Base-by-base conservation (phyloP, 2,113 vertebrate species). In the Boulengeromyrus knoepffleri region DNA sequence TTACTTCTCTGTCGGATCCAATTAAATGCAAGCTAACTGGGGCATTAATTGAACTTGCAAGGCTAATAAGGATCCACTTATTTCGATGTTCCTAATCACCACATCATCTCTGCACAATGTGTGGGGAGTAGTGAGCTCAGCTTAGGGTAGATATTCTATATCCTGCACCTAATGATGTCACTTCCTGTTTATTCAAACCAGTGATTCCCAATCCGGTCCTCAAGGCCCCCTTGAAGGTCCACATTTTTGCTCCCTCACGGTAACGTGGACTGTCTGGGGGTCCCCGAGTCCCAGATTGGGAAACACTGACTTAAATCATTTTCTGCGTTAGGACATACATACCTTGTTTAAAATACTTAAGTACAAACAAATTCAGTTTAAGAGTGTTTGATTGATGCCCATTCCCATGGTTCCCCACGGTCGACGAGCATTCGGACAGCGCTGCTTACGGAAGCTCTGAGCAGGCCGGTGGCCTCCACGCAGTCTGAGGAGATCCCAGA, bases 401-500 rank as follows among this genome's bases (percentile, higher is more conserved):
- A 13, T 42, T 80, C 9, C 74, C 70, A 39, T 77, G 70, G 13
- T 39, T 39, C 70, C 70, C 31, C 31, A 3, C 13, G 9, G 31
- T 15, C 15, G 2, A 15, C 15, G 3, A 39, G 27, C 66, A 9
- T 24, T 24, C 0, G 21, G 45, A 47, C 10, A 21, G 21, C 15
- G 3, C 2, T 80, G 96, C 97, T 97, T 91, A 99, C 98, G 0
- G 92, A 96, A 24, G 91, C 93, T 92, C 97, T 94, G 91, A 95
- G 91, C 0, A 98, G 93, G 0, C 96, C 97, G 90, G 97, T 94
- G 13, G 94, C 88, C 91, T 99, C 98, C 0, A 95, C 95, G 91
- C 98, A 99, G 77, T 92, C 88, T 0, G 86, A 89, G 0, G 97
- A 97, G 12, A 97, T 90, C 13, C 98, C 98, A 0, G 95, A 99